Percentiles rank a stretch among this genome's conserved stretches.
Evolutionary conservation across 2,888 invertebrate genomes (phyloP).

Genomic region (Cheilosia pagana): DNA sequence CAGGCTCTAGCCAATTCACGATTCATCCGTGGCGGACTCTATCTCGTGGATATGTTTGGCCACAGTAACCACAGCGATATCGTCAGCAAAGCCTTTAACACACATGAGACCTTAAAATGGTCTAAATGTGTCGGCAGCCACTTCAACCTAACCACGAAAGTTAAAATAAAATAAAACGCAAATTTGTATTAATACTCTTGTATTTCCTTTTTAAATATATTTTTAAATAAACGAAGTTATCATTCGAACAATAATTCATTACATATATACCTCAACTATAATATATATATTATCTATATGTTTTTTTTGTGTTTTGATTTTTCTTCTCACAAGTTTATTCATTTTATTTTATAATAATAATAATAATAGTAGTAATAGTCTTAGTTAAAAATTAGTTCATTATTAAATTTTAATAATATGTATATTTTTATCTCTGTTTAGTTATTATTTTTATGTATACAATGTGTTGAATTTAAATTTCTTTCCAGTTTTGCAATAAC

Average conservation of each 20-base stretch:
- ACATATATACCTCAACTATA: conserved; percentile 66
- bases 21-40: no score
- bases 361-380: conserved; percentile 62
- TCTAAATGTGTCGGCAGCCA: no score
- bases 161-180: conserved; percentile 41
- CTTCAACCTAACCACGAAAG: not conserved
- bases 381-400: conserved; percentile 67
- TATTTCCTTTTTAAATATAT: conserved; percentile 65
- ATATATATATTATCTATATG: conserved; percentile 49
- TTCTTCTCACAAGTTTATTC: conserved; percentile 53
- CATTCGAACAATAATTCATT: conserved; percentile 69
- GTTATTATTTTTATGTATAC: conserved; percentile 49
- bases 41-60: no score
- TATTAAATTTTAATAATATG: conserved; percentile 53
- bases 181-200: conserved; percentile 67
- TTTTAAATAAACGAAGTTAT: conserved; percentile 73
- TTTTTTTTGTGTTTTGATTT: conserved; percentile 51
- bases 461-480: conserved; percentile 51
- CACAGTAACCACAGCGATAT: no score
- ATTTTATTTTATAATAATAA: conserved; percentile 32
- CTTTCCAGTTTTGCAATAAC: conserved; percentile 58
- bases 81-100: no score
- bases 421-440: conserved; percentile 52
- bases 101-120: no score
- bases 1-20: no score